A percentile compares a stretch with the other conserved stretches of the same genome.
Conservation (phyloP, 2,888 invertebrate species). For the Apamea anceps region DNA sequence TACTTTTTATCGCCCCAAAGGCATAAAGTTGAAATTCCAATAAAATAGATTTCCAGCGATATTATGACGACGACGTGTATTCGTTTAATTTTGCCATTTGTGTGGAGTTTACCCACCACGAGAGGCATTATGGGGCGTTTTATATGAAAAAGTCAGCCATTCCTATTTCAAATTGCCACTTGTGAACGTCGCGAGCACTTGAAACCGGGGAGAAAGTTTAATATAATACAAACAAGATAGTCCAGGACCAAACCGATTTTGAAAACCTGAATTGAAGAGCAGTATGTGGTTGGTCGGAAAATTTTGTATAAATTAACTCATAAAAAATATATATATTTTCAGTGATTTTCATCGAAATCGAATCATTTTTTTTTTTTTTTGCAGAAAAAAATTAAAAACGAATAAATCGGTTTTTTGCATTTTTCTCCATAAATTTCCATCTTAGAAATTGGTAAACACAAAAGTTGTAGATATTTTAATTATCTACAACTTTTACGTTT, state of each 20-base stretch:
- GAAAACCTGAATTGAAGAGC: neutral
- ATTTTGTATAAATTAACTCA: neutral
- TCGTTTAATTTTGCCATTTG: conserved; percentile 77
- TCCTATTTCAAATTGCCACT: conserved; percentile 78
- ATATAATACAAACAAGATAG: conserved; percentile 71
- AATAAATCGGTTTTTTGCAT: no score
- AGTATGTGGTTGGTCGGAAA: neutral
- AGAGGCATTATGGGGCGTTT: conserved; percentile 73
- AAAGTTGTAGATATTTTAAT: no score
- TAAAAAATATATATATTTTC: no score
- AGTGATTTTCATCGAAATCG: no score
- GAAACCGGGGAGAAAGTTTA: conserved; percentile 72
- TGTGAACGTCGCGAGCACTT: conserved; percentile 66
- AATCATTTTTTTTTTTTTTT: no score
- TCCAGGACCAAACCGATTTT: neutral
- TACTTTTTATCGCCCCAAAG: conserved; percentile 64
- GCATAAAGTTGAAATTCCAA: conserved; percentile 71
- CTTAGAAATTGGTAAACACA: no score
- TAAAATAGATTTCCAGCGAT: conserved; percentile 65
- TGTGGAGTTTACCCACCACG: conserved; percentile 73
- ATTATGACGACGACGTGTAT: conserved; percentile 67
- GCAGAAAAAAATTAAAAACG: no score
- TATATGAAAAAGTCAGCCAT: conserved; percentile 81
- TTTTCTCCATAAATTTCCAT: no score
- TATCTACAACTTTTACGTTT: no score